phyloP scores from a whole-genome alignment of 1,140 invertebrate species.

The Aricia agestis region DNA sequence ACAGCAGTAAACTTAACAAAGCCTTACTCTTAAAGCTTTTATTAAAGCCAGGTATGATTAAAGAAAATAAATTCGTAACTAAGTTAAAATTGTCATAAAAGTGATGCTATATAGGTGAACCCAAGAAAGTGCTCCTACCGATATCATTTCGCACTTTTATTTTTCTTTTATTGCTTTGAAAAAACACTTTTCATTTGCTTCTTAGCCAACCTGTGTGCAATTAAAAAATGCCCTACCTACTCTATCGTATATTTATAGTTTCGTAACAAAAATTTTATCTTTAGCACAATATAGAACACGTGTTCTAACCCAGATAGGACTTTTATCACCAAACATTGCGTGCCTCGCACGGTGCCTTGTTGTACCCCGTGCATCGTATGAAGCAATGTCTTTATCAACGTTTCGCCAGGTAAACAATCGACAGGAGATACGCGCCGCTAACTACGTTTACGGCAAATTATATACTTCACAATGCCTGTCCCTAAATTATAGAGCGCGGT shows the following conservation, averaged over 20 bases:
- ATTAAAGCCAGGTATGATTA: too few relatives aligned
- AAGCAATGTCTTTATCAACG: constrained; percentile 49
- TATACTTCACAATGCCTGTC: background rate
- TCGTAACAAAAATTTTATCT: background rate
- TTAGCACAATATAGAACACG: background rate
- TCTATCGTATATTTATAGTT: background rate
- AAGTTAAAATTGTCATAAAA: too few relatives aligned
- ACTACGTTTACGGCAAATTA: constrained; percentile 1
- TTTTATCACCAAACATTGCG: constrained; percentile 8
- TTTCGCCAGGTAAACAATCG: constrained; percentile 43
- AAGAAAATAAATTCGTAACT: too few relatives aligned
- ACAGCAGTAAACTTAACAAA: too few relatives aligned
- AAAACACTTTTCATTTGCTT: too few relatives aligned
- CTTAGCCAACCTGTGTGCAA: background rate
- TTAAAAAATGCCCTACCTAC: background rate
- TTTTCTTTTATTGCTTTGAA: too few relatives aligned
- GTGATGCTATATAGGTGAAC: too few relatives aligned
- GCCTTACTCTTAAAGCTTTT: too few relatives aligned
- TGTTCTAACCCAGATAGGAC: constrained; percentile 4
- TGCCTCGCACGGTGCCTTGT: constrained; percentile 22
- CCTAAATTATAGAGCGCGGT: background rate
- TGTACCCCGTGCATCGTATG: constrained; percentile 24
- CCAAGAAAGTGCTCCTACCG: too few relatives aligned
- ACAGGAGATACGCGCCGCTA: constrained; percentile 24
- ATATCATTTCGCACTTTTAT: too few relatives aligned